Conservation (phyloP, 2,888 invertebrate genomes). For the Galeopsomyia nigrocyanea region DNA sequence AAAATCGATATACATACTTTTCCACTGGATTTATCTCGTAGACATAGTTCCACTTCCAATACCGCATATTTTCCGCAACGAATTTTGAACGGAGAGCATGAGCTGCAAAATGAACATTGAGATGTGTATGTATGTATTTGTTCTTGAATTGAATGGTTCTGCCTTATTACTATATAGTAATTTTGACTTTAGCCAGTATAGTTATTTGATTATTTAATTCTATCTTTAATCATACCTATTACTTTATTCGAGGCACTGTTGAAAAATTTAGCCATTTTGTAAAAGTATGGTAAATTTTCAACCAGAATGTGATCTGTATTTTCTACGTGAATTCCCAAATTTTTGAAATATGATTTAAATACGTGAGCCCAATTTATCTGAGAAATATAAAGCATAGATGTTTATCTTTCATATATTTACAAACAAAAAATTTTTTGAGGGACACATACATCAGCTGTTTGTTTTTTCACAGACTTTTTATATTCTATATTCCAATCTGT, state of each 20-base stretch:
- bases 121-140: no score
- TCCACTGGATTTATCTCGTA: neutral
- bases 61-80: conserved; percentile 17
- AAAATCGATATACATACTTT: conserved; percentile 5
- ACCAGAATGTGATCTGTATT: conserved; percentile 10
- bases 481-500: conserved; percentile 8
- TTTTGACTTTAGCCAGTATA: neutral
- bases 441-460: neutral
- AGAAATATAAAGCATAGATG: neutral
- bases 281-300: conserved; percentile 24
- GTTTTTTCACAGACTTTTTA: neutral
- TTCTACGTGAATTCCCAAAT: neutral
- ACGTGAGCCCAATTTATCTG: conserved; percentile 22
- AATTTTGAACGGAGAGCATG: conserved; percentile 21
- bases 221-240: conserved; percentile 8
- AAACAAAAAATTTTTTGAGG: neutral
- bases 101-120: conserved; percentile 5
- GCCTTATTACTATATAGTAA: no score
- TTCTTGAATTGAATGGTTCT: no score
- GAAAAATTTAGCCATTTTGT: neutral
- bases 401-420: neutral
- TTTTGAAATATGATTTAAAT: conserved; percentile 13
- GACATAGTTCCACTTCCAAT: conserved; percentile 1
- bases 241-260: neutral
- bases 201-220: neutral